Conservation (phyloP, 2,797 vertebrate species). For the Brachyrhaphis roseni region DNA sequence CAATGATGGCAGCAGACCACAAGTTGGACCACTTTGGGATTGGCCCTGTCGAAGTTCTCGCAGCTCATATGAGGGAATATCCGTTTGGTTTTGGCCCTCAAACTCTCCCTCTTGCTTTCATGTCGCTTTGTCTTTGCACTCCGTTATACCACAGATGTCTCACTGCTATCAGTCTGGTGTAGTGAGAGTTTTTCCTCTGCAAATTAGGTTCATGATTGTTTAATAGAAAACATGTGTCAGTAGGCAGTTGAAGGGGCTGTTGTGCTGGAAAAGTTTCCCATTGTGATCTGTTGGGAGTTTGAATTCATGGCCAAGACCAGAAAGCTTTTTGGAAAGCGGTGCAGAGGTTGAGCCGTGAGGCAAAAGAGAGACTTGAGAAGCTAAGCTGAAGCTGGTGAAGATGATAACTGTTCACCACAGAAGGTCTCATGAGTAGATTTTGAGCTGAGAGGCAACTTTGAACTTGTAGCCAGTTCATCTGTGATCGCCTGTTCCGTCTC, state of each 20-base stretch:
- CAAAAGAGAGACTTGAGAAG: conserved; percentile 24
- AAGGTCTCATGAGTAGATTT: conserved; percentile 53
- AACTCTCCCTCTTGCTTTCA: conserved; percentile 22
- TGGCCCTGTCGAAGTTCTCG: conserved; percentile 19
- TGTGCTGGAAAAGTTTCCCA: conserved; percentile 27
- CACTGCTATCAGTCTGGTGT: conserved; percentile 26
- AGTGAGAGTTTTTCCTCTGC: conserved; percentile 14
- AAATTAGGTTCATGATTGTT: conserved; percentile 26
- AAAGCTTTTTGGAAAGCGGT: conserved; percentile 41
- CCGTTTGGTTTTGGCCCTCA: conserved; percentile 34
- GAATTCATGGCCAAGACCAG: conserved; percentile 26
- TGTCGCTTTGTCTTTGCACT: conserved; percentile 23
- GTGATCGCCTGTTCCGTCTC: conserved; percentile 46
- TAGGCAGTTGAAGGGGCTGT: conserved; percentile 12
- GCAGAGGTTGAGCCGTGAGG: conserved; percentile 26
- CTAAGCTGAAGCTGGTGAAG: conserved; percentile 39
- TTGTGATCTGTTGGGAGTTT: conserved; percentile 24
- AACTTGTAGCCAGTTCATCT: conserved; percentile 51
- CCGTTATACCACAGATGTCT: conserved; percentile 22
- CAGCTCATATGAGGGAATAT: conserved; percentile 24
- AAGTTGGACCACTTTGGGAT: conserved; percentile 36
- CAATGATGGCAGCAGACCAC: conserved; percentile 4
- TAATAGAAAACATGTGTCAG: conserved; percentile 12
- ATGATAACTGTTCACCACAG: conserved; percentile 53
- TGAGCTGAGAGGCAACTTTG: conserved; percentile 58